Evolutionary conservation across 37 sponge, comb jelly and placozoan species (phyloP).

Genomic region (Tethya wilhelma): DNA sequence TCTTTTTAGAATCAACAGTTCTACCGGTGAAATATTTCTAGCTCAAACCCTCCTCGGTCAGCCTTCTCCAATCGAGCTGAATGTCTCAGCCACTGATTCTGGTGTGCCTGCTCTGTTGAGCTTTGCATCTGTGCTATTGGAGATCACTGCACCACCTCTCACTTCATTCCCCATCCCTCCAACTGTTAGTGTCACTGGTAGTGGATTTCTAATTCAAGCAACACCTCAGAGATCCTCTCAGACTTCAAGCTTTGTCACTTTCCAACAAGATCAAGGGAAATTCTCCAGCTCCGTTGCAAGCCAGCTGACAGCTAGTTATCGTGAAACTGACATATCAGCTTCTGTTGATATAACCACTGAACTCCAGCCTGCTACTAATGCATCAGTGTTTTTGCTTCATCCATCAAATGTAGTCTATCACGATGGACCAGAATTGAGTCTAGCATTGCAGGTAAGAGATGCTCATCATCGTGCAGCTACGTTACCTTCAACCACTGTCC

Average conservation of each 20-base stretch:
- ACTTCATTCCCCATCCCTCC: constrained; percentile 21
- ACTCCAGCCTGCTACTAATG: neutral
- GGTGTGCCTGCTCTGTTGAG: constrained; percentile 19
- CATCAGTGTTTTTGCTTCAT: constrained; percentile 12
- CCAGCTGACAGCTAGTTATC: constrained; percentile 7
- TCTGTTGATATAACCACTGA: neutral
- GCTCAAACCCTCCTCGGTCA: neutral
- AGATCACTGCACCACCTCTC: neutral
- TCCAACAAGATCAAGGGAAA: neutral
- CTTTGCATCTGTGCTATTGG: neutral
- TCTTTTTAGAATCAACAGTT: constrained; percentile 11
- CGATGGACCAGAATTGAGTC: neutral
- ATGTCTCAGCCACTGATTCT: constrained; percentile 41
- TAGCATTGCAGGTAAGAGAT: constrained; percentile 35
- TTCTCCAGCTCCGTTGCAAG: neutral
- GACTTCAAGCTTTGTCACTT: neutral
- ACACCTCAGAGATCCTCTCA: too few relatives aligned
- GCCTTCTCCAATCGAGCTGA: constrained; percentile 4
- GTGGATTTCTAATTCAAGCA: neutral
- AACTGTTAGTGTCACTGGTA: neutral
- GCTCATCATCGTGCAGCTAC: neutral
- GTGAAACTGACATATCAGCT: neutral
- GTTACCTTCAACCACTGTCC: neutral
- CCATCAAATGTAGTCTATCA: constrained; percentile 19
- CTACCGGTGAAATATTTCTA: constrained; percentile 25